phyloP scores from a whole-genome alignment of 2,113 vertebrate genomes.

The Symphodus melops region DNA sequence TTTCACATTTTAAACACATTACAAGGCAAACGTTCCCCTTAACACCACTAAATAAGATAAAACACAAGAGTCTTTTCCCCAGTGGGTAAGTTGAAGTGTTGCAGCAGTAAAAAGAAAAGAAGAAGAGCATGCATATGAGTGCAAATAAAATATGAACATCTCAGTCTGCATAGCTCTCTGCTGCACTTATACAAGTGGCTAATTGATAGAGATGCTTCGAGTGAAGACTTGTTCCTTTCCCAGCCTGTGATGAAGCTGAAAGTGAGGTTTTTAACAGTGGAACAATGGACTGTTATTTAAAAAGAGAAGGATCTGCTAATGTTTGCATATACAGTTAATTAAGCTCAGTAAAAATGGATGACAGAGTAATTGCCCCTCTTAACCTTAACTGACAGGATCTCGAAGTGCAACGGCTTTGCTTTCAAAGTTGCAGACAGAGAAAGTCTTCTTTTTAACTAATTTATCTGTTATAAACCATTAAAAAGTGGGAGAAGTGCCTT shows the following conservation, averaged over 20 bases:
- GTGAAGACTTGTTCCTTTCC: neutral
- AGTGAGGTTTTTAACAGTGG: neutral
- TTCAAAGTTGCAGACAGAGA: neutral
- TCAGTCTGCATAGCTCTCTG: neutral
- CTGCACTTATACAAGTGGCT: neutral
- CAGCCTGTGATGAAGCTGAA: constrained; percentile 1
- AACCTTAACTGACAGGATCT: neutral
- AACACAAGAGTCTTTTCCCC: no score
- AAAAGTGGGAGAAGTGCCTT: neutral
- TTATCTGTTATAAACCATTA: neutral
- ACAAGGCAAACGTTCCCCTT: no score
- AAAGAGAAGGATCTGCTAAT: neutral
- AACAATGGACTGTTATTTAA: neutral
- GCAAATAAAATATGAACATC: no score
- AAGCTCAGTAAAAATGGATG: neutral
- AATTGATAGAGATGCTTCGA: constrained; percentile 5
- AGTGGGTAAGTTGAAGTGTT: no score
- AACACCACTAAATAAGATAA: no score
- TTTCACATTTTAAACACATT: no score
- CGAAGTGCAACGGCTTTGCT: neutral
- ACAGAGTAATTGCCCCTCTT: neutral
- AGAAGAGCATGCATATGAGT: no score
- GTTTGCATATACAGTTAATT: neutral
- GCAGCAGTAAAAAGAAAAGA: no score
- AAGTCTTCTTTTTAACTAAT: neutral